Percentiles rank a stretch among this genome's conserved stretches.
Conservation (phyloP, 2,797 vertebrate genomes). For the Phataginus tricuspis region DNA sequence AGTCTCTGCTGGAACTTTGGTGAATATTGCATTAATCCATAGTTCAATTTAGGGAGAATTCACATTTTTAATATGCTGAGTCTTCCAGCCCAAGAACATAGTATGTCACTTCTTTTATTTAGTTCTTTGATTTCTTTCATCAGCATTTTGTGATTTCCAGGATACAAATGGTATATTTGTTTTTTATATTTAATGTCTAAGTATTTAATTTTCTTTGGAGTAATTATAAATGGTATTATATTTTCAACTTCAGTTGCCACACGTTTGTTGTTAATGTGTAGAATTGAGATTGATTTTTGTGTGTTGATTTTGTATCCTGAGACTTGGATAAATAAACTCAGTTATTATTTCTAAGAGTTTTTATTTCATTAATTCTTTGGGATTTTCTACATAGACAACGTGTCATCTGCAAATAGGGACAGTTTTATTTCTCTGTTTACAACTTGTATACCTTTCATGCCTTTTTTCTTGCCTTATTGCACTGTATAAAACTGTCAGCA, state of each 20-base stretch:
- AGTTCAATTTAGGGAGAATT: neutral
- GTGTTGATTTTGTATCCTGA: neutral
- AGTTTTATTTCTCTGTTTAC: neutral
- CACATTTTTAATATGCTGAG: neutral
- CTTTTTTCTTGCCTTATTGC: neutral
- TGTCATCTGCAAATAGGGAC: neutral
- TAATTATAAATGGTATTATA: neutral
- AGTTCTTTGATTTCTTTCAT: neutral
- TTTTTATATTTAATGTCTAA: neutral
- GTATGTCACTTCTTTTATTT: neutral
- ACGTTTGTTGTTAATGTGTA: neutral
- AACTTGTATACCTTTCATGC: neutral
- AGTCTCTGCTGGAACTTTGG: neutral
- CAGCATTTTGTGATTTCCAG: neutral
- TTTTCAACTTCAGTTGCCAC: neutral
- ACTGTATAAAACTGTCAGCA: neutral
- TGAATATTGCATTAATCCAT: neutral
- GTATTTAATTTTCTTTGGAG: conserved; percentile 13
- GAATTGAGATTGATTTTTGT: neutral
- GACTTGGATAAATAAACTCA: neutral
- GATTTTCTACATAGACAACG: neutral
- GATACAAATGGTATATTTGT: neutral
- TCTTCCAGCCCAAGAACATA: neutral
- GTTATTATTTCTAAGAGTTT: neutral
- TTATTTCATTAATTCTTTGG: neutral